Evolutionary conservation across 2,113 vertebrate species (phyloP).

Genomic region (Promerops cafer): DNA sequence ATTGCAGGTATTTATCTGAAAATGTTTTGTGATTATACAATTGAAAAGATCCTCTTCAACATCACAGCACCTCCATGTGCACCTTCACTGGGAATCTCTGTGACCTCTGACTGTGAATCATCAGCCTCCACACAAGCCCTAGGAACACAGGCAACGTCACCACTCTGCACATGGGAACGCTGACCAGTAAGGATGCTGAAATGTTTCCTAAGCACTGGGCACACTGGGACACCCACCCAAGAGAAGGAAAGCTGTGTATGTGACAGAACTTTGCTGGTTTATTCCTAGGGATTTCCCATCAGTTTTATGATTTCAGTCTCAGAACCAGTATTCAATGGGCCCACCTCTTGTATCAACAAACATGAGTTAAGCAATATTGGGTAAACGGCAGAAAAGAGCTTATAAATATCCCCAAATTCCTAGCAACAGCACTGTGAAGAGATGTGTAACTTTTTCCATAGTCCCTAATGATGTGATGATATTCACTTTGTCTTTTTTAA

Average conservation of each 20-base stretch:
- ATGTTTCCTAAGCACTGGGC: background rate
- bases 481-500: background rate
- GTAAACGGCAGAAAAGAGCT: background rate
- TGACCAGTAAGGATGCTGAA: rapidly evolving
- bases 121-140: background rate
- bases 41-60: background rate
- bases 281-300: background rate
- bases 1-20: background rate
- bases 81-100: background rate
- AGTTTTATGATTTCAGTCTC: background rate
- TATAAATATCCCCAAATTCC: background rate
- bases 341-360: background rate
- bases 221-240: background rate
- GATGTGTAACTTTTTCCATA: background rate
- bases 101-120: background rate
- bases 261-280: background rate
- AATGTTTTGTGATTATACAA: background rate
- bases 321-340: background rate
- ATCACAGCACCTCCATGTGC: background rate
- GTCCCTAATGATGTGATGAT: background rate
- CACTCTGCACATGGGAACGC: background rate
- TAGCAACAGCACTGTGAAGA: background rate
- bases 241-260: background rate
- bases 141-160: background rate
- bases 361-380: background rate